Evolutionary conservation across 2,888 invertebrate species (phyloP).

Genomic region (Herminia tarsipennalis): DNA sequence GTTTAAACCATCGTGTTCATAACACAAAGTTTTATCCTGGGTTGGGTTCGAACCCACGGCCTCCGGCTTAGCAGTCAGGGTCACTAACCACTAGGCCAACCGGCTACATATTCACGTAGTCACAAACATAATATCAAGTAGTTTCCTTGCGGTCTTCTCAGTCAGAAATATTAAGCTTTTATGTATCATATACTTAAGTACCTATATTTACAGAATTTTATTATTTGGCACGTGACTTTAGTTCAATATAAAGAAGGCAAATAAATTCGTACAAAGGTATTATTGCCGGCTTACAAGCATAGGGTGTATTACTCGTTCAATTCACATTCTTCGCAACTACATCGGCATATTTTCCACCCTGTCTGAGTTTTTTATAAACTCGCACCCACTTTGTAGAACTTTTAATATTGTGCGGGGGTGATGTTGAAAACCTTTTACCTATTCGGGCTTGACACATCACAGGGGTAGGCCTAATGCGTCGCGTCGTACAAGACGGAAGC

Average conservation of each 20-base stretch:
- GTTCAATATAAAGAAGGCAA: slow-evolving; percentile 12
- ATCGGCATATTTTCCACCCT: slow-evolving; percentile 33
- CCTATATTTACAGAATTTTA: not conserved
- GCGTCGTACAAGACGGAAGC: slow-evolving; percentile 55
- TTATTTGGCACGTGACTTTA: slow-evolving; percentile 13
- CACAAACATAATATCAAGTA: too few relatives aligned
- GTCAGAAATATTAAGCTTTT: too few relatives aligned
- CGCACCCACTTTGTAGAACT: slow-evolving; percentile 63
- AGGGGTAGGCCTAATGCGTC: slow-evolving; percentile 57
- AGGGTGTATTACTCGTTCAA: slow-evolving; percentile 45
- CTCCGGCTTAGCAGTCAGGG: too few relatives aligned
- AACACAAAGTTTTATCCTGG: too few relatives aligned
- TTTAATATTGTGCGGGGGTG: slow-evolving; percentile 76
- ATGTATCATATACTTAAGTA: too few relatives aligned
- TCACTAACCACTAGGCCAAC: too few relatives aligned
- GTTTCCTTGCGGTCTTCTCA: too few relatives aligned
- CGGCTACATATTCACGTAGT: too few relatives aligned
- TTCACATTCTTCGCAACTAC: slow-evolving; percentile 34
- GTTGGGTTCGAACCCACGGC: too few relatives aligned
- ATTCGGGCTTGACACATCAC: slow-evolving; percentile 52
- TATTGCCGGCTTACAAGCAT: slow-evolving; percentile 42
- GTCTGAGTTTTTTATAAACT: slow-evolving; percentile 66
- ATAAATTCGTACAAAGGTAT: slow-evolving; percentile 36
- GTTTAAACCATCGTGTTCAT: too few relatives aligned
- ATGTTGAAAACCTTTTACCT: slow-evolving; percentile 76